A percentile compares a stretch with the other conserved stretches of the same genome.
These are phyloP conservation scores for Drosophila aff. DNA, from an alignment of 1,140 invertebrate genomes.

Conservation along the genomic window DNA sequence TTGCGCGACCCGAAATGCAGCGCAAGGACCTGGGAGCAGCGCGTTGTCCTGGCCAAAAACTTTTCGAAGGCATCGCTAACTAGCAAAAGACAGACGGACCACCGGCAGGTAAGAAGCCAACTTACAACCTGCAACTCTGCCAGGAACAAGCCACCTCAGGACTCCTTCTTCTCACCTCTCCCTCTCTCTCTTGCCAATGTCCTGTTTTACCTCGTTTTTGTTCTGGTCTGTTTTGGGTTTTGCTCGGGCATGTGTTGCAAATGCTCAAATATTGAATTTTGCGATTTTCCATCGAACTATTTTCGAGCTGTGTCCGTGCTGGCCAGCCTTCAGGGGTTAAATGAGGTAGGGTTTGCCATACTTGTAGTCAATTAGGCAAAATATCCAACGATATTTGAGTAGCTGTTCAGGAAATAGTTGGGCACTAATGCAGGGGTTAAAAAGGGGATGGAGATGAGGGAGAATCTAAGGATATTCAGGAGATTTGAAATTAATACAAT, in stretches of 20 bases:
- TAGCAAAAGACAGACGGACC: slow-evolving; percentile 60
- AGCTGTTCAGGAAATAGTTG: slow-evolving; percentile 26
- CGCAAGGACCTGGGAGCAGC: slow-evolving; percentile 29
- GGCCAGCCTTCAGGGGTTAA: slow-evolving; percentile 51
- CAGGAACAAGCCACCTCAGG: slow-evolving; percentile 9
- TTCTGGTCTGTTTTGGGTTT: slow-evolving; percentile 14
- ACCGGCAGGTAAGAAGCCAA: slow-evolving; percentile 42
- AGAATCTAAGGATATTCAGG: background rate
- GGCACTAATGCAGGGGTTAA: slow-evolving; percentile 7
- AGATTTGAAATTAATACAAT: background rate
- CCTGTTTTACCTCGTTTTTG: slow-evolving; percentile 1
- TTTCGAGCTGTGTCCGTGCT: slow-evolving; percentile 21
- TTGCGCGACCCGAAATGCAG: slow-evolving; percentile 70
- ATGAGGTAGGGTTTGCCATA: slow-evolving; percentile 55
- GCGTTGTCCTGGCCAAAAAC: slow-evolving; percentile 49
- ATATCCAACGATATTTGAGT: slow-evolving; percentile 32
- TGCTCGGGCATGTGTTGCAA: slow-evolving; percentile 40
- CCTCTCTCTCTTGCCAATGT: background rate
- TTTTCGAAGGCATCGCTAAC: slow-evolving; percentile 57
- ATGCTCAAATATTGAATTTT: slow-evolving; percentile 76
- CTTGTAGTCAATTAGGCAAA: slow-evolving; percentile 70
- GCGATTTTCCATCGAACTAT: slow-evolving; percentile 68
- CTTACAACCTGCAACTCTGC: slow-evolving; percentile 31
- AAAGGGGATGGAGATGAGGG: background rate
- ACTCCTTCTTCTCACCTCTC: too few relatives aligned